Percentiles rank a stretch among this genome's conserved stretches.
Conservation (phyloP, 1,140 invertebrate genomes). For the Diachasmimorpha longicaudata region DNA sequence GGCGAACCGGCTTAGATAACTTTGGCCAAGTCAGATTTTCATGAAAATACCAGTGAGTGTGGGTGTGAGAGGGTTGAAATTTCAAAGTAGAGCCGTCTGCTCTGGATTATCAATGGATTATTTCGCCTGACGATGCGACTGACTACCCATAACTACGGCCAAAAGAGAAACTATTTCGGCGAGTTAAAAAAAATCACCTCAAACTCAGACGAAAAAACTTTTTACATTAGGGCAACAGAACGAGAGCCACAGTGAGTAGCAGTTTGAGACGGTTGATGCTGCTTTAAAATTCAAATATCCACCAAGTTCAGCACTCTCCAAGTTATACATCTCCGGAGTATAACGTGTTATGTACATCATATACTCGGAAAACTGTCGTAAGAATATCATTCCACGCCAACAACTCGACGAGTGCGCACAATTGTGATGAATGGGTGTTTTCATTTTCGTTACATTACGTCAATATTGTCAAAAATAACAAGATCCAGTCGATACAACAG, state of each 20-base stretch:
- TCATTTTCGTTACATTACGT: neutral
- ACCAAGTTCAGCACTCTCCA: neutral
- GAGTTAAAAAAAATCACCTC: neutral
- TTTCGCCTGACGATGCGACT: slow-evolving; percentile 5
- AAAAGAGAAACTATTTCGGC: neutral
- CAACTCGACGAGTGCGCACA: neutral
- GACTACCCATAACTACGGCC: neutral
- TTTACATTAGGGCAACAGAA: slow-evolving; percentile 19
- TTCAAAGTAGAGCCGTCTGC: neutral
- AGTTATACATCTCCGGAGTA: neutral
- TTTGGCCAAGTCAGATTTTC: slow-evolving; percentile 22
- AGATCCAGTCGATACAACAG: too few species aligned
- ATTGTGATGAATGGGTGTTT: neutral
- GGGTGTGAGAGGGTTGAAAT: neutral
- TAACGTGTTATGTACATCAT: neutral
- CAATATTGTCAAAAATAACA: neutral
- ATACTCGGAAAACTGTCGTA: neutral
- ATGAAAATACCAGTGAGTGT: neutral
- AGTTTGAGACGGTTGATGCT: neutral
- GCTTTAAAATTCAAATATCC: slow-evolving; percentile 17
- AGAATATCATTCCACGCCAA: neutral
- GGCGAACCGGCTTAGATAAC: slow-evolving; percentile 13
- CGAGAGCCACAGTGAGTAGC: neutral
- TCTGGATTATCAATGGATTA: slow-evolving; percentile 32
- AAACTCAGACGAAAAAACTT: slow-evolving; percentile 14